These are phyloP conservation scores for Cynaeus angustus DNA, from an alignment of 2,888 invertebrate species.

Conservation along the genomic window DNA sequence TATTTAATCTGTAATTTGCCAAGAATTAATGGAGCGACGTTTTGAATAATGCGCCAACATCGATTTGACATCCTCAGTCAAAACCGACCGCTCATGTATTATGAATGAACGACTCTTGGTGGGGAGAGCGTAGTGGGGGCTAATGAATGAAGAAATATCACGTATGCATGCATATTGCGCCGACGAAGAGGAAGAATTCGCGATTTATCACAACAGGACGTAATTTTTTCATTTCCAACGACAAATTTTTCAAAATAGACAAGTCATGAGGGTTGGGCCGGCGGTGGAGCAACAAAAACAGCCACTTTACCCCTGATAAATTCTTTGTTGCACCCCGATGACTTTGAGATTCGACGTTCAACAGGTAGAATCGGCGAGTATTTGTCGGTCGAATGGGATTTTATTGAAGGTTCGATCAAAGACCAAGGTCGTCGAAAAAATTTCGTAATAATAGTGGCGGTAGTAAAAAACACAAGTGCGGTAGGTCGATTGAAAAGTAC, in stretches of 20 bases:
- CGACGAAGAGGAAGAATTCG: conserved; percentile 27
- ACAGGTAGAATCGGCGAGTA: conserved; percentile 33
- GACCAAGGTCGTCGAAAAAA: conserved; percentile 32
- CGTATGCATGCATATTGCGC: conserved; percentile 45
- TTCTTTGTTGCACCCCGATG: conserved; percentile 32
- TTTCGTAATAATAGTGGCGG: conserved; percentile 25
- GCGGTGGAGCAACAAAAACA: neutral
- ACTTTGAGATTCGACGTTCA: conserved; percentile 24
- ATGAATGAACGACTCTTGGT: conserved; percentile 35
- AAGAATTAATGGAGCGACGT: conserved; percentile 23
- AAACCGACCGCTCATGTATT: conserved; percentile 42
- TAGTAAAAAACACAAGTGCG: conserved; percentile 33
- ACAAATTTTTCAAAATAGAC: conserved; percentile 15
- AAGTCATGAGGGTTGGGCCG: conserved; percentile 17
- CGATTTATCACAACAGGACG: conserved; percentile 35
- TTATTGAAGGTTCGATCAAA: conserved; percentile 38
- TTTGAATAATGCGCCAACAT: conserved; percentile 40
- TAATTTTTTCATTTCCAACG: conserved; percentile 27
- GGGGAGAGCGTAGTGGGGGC: conserved; percentile 22
- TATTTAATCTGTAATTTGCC: conserved; percentile 36
- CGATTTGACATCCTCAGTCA: conserved; percentile 29
- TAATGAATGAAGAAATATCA: conserved; percentile 46
- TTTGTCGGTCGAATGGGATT: conserved; percentile 17
- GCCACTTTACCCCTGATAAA: conserved; percentile 32
- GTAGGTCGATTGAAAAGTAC: conserved; percentile 23